These are phyloP conservation scores for Drosophila neotestacea DNA, from an alignment of 2,888 invertebrate species.

Conservation along the genomic window DNA sequence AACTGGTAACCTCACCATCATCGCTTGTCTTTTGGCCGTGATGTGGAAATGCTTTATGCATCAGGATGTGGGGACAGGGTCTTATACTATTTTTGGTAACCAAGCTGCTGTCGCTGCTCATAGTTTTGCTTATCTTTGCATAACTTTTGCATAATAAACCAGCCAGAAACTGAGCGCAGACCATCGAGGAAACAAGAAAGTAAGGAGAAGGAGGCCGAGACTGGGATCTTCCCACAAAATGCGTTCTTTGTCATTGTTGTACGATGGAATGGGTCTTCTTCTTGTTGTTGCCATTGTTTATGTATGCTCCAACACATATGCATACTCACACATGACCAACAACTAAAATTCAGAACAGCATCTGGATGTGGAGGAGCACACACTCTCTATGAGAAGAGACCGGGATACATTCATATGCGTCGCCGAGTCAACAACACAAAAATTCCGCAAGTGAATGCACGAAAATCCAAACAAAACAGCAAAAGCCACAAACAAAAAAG, in stretches of 20 bases:
- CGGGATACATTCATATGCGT: slow-evolving; percentile 76
- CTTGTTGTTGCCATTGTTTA: slow-evolving; percentile 73
- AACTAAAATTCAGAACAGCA: background rate
- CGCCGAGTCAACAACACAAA: slow-evolving; percentile 78
- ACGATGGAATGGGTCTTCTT: slow-evolving; percentile 34
- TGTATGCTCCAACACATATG: slow-evolving; percentile 80
- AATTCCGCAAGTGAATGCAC: slow-evolving; percentile 79
- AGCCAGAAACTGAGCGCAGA: slow-evolving; percentile 50
- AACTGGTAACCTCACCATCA: slow-evolving; percentile 27
- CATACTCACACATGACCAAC: slow-evolving; percentile 47
- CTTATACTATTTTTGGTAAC: slow-evolving; percentile 61
- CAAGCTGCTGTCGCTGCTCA: slow-evolving; percentile 76
- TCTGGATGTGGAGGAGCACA: slow-evolving; percentile 8
- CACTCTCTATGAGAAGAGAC: slow-evolving; percentile 39
- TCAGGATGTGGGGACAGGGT: slow-evolving; percentile 45
- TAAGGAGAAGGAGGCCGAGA: background rate
- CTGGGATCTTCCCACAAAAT: slow-evolving; percentile 45
- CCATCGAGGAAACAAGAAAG: slow-evolving; percentile 32
- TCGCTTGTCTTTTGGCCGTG: slow-evolving; percentile 49
- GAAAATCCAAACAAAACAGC: slow-evolving; percentile 76
- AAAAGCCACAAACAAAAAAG: slow-evolving; percentile 49
- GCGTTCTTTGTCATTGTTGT: slow-evolving; percentile 79
- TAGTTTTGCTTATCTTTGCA: slow-evolving; percentile 82
- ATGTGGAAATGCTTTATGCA: slow-evolving; percentile 55
- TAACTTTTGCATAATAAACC: slow-evolving; percentile 83